These are phyloP conservation scores for Microchrysa polita DNA, from an alignment of 2,888 invertebrate species.

Conservation along the genomic window DNA sequence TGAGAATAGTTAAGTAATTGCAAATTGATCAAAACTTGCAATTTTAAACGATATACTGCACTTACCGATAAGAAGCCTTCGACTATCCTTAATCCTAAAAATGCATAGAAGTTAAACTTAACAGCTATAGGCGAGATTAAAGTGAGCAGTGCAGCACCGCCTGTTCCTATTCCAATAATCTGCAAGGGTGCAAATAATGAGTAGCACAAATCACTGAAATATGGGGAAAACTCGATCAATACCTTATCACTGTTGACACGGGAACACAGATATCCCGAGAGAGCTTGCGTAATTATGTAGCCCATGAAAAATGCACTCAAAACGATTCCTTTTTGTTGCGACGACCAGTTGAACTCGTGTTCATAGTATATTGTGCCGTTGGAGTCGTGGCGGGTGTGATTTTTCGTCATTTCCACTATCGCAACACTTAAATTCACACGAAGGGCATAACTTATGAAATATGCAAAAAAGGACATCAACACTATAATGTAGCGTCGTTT, in stretches of 20 bases:
- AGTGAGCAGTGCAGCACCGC: constrained; percentile 76
- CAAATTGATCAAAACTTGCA: too few species aligned
- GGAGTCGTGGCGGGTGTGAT: constrained; percentile 67
- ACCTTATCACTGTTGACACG: constrained; percentile 78
- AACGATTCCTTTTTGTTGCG: constrained; percentile 75
- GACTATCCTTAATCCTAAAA: constrained; percentile 74
- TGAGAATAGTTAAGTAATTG: too few species aligned
- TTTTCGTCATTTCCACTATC: constrained; percentile 86
- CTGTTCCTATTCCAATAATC: constrained; percentile 76
- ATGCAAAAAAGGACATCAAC: constrained; percentile 77
- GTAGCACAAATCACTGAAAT: neutral
- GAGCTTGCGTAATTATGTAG: constrained; percentile 79
- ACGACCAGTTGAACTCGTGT: constrained; percentile 78
- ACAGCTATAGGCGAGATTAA: constrained; percentile 79
- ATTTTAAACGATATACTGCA: neutral
- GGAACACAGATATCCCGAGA: constrained; percentile 81
- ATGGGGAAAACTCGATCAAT: too few species aligned
- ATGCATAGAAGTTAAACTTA: constrained; percentile 69
- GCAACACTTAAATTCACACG: constrained; percentile 87
- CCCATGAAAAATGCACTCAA: constrained; percentile 86
- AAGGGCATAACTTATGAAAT: constrained; percentile 79
- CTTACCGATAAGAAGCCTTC: constrained; percentile 79
- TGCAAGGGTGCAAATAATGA: constrained; percentile 58
- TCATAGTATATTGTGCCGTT: constrained; percentile 70
- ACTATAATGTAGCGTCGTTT: constrained; percentile 75